A percentile compares a stretch with the other conserved stretches of the same genome.
These are phyloP conservation scores for Sylvilagus bachmani DNA, from an alignment of 2,113 vertebrate species.

Conservation along the genomic window DNA sequence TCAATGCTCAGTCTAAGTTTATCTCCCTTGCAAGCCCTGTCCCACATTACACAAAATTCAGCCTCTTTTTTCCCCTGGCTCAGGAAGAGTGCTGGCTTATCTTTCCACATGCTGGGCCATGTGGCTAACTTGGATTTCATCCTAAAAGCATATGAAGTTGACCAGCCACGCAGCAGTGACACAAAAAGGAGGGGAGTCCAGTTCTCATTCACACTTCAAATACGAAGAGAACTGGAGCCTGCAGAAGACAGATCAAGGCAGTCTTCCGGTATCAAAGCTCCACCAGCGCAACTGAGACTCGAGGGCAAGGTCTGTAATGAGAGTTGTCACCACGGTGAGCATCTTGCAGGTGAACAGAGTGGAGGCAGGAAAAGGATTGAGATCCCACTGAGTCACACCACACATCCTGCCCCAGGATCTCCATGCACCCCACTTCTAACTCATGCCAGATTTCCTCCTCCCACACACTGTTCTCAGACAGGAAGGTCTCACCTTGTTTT, in stretches of 20 bases:
- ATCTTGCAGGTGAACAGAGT: accelerated
- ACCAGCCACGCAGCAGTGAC: not conserved
- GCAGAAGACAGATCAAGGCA: not conserved
- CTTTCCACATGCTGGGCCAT: not conserved
- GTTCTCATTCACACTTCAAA: not conserved
- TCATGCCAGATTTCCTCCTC: not conserved
- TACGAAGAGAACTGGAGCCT: not conserved
- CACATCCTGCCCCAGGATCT: not conserved
- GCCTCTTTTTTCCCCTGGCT: not conserved
- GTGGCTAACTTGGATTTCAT: not conserved
- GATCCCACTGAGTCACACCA: not conserved
- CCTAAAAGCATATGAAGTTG: not conserved
- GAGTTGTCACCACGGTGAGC: accelerated
- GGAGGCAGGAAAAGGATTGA: not conserved
- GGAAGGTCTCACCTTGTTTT: not conserved
- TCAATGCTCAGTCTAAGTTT: not conserved
- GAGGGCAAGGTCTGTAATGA: accelerated
- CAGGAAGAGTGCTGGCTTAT: not conserved
- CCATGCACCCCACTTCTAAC: not conserved
- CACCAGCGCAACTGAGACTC: accelerated
- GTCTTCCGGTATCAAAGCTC: not conserved
- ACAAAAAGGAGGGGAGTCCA: not conserved
- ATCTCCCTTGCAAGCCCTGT: not conserved
- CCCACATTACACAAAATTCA: not conserved
- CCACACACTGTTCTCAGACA: not conserved